Evolutionary conservation across 2,113 vertebrate genomes (phyloP).

Genomic region (Aythya baeri): DNA sequence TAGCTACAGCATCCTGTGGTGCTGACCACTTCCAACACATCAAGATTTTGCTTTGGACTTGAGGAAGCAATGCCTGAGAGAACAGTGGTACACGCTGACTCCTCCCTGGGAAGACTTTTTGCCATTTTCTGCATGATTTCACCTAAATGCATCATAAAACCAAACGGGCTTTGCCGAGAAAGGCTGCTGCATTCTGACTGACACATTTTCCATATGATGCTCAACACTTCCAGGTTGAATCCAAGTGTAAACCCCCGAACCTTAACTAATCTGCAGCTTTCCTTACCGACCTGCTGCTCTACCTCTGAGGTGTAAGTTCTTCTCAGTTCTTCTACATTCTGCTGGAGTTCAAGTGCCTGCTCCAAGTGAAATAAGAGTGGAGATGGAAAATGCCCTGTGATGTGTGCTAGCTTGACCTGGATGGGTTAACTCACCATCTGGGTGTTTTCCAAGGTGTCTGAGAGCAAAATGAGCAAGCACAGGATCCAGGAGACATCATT

Average conservation of each 20-base stretch:
- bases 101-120: neutral
- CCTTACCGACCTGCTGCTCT: neutral
- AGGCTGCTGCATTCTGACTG: neutral
- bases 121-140: neutral
- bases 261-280: neutral
- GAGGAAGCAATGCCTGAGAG: neutral
- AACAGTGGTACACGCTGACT: neutral
- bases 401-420: neutral
- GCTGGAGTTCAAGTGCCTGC: neutral
- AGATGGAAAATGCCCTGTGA: neutral
- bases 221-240: neutral
- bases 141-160: neutral
- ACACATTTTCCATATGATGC: neutral
- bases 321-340: neutral
- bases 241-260: neutral
- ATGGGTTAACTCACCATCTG: neutral
- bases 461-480: neutral
- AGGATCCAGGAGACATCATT: neutral
- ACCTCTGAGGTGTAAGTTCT: neutral
- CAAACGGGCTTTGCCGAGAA: neutral
- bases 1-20: neutral
- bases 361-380: fast-evolving
- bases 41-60: neutral
- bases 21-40: neutral
- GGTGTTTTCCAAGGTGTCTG: neutral